Evolutionary conservation across 1,140 invertebrate species (phyloP).

Genomic region (Cataglyphis hispanica): DNA sequence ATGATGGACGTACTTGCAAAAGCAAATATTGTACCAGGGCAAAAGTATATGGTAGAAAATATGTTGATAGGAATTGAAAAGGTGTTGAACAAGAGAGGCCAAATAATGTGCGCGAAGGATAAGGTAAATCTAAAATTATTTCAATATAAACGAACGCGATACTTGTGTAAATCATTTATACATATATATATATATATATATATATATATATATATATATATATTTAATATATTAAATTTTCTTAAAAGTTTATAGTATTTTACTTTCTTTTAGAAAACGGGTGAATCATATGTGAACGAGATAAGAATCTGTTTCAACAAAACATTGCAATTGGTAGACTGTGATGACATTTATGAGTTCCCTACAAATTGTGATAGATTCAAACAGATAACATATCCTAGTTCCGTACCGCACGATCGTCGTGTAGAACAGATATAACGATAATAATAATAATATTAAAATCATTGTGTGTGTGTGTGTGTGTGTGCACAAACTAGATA

Average conservation of each 20-base stretch:
- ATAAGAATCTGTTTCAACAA: constrained; percentile 90
- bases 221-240: background rate
- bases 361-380: constrained; percentile 88
- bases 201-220: too few relatives aligned
- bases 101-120: constrained; percentile 76
- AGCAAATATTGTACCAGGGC: constrained; percentile 88
- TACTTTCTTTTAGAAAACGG: constrained; percentile 83
- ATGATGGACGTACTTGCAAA: constrained; percentile 88
- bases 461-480: background rate
- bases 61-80: constrained; percentile 88
- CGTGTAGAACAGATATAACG: constrained; percentile 32
- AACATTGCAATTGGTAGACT: constrained; percentile 87
- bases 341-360: constrained; percentile 85
- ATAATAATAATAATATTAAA: constrained; percentile 12
- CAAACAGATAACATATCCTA: constrained; percentile 88
- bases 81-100: constrained; percentile 71
- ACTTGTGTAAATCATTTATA: background rate
- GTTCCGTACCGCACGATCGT: constrained; percentile 77
- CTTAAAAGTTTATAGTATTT: background rate
- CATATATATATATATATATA: too few relatives aligned
- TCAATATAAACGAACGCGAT: constrained; percentile 69
- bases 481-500: background rate
- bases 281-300: constrained; percentile 84
- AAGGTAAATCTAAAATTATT: constrained; percentile 70
- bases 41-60: constrained; percentile 87